Base-by-base conservation (phyloP, 1,140 invertebrate genomes). In the Drosophila pandora region DNA sequence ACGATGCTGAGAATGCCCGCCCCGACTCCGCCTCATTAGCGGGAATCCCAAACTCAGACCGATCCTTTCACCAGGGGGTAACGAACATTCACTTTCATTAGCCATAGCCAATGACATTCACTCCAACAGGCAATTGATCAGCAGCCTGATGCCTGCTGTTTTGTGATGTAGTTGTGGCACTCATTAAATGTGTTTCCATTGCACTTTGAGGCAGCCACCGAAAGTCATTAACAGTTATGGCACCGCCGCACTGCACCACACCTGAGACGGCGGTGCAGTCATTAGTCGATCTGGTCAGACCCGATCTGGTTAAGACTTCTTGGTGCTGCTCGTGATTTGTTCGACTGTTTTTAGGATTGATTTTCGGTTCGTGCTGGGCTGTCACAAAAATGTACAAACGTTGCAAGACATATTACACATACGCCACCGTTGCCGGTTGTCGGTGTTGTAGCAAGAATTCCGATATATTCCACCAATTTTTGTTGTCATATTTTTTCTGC, bases 161-260 rank as follows among this genome's bases (percentile, higher is more conserved):
- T 39, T 60, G 21, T 32, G 53, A 21, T 49, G 56, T 48, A 34
- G 39, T 59, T 43, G 45, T 53, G 54, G 58, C 50, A 53, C 77
- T 76, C 81, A 74, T 81, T 84, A 74, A 74, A 81, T 74, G 57
- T 59, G 61, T 57, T 79, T 83, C 48, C 71, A 71, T 12, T 71
- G 77, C 77, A 80, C 65, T 75, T 73, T 77, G 54, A 52, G 77
- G 68, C 82, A 64, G 80, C 54, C 70, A 79, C 58, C 71, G 72
- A 85, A 85, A 85, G 82, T 87, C 82, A 85, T 88, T 85, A 76
- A 78, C 78, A 81, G 68, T 50, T 69, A 47, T 52, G 60, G 54
- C 55, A 59, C 52, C 59, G 58, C 58, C 52, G 54, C 53, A 21
- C 54, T 13, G 22, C 37, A 73, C 63, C 73, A 74, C 82, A 87